Base-by-base conservation (phyloP, 2,113 vertebrate genomes). In the Turnix velox region DNA sequence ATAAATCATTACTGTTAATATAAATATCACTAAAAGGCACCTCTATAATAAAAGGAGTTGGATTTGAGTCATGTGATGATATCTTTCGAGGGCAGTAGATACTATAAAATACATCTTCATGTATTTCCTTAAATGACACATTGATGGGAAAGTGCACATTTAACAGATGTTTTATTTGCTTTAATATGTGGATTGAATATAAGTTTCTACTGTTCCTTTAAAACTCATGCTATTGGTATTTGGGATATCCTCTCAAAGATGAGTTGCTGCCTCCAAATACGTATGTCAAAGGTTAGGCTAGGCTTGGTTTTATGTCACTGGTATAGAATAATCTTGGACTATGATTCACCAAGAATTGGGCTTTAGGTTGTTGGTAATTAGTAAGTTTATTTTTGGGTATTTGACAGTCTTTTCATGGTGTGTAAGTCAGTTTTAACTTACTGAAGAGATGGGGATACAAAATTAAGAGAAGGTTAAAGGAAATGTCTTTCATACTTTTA, bases 271-370 rank as follows among this genome's bases (percentile, higher is more conserved):
- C 33, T 86, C 15, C 31, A 33, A 27, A 39, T 5, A 3, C 16
- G 7, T 1, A 3, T 1, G 7, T 46, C 9, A 4, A n/a, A n/a
- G n/a, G n/a, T n/a, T n/a, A n/a, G n/a, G n/a, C n/a, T n/a, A n/a
- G n/a, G 4, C n/a, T 58, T 13, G 7, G 6, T 19, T 37, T 12
- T 30, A 25, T 0, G 0, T 48, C 8, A 4, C 0, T 20, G 45
- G 24, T 16, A 43, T 59, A 63, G 59, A 72, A 76, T 51, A 6
- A 28, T 9, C 20, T 76, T 14, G 22, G 46, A 51, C 8, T 0
- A 14, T 46, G 3, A 3, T n/a, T 79, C 85, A 46, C 16, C 6
- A 18, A 28, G 48, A 17, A 69, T 72, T 45, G 5, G 20, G 12
- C 3, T 7, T 35, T 6, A 6, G 8, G 19, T n/a, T 5, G 8